A percentile compares a stretch with the other conserved stretches of the same genome.
Conservation (phyloP, 1,140 invertebrate genomes). For the Goniozus legneri region DNA sequence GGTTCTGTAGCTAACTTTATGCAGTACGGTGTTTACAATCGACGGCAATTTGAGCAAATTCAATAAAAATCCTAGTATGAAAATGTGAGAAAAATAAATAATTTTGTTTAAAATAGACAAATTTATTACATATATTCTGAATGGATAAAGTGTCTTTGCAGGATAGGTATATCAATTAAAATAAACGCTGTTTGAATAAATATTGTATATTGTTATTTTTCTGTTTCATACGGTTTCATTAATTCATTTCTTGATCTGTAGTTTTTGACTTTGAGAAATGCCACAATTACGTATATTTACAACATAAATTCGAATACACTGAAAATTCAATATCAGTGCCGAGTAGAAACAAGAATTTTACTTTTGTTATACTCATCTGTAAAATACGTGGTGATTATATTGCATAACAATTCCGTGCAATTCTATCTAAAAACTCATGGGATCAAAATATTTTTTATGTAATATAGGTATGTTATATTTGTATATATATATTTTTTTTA, state of each 20-base stretch:
- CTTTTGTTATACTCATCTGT: neutral
- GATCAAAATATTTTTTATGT: neutral
- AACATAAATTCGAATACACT: neutral
- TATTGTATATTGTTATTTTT: neutral
- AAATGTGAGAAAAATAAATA: neutral
- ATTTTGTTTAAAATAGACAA: neutral
- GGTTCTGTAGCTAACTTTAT: no score
- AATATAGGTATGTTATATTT: neutral
- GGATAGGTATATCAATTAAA: neutral
- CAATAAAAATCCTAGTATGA: no score
- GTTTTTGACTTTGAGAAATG: no score
- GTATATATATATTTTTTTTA: neutral
- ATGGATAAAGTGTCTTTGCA: neutral
- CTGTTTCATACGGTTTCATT: neutral
- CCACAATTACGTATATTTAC: neutral
- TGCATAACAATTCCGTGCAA: neutral
- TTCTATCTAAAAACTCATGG: neutral
- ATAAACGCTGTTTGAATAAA: neutral
- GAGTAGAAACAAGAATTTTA: neutral
- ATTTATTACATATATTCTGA: neutral
- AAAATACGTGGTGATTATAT: neutral
- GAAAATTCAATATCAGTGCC: no score
- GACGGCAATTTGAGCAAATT: no score
- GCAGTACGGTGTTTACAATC: no score
- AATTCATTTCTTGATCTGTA: no score